Percentiles rank a stretch among this genome's conserved stretches.
Conservation (phyloP, 2,888 invertebrate genomes). For the Rapana venosa region DNA sequence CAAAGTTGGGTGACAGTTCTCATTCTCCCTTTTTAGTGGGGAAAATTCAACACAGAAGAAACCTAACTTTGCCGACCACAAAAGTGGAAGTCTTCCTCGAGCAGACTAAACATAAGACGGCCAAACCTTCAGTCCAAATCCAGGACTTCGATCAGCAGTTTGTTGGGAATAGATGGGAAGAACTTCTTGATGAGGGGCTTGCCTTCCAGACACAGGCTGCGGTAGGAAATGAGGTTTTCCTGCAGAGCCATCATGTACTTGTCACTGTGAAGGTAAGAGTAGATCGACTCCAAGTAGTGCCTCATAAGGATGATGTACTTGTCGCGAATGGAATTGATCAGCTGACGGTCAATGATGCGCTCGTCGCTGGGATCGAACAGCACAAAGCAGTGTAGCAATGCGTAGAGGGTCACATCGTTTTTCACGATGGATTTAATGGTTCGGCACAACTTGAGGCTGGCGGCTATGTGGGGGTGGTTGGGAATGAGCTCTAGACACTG, state of each 20-base stretch:
- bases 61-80: no score
- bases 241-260: conserved; percentile 62
- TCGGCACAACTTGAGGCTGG: conserved; percentile 73
- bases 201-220: conserved; percentile 10
- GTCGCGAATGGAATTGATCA: conserved; percentile 75
- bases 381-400: conserved; percentile 90
- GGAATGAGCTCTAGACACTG: background rate
- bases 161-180: conserved; percentile 88
- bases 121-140: conserved; percentile 82
- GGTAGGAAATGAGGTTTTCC: conserved; percentile 17
- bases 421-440: conserved; percentile 80
- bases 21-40: no score
- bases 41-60: no score
- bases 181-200: conserved; percentile 37
- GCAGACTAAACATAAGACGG: no score
- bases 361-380: conserved; percentile 91
- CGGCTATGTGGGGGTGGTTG: conserved; percentile 79
- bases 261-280: conserved; percentile 67
- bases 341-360: conserved; percentile 80
- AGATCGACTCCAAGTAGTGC: conserved; percentile 76
- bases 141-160: conserved; percentile 93
- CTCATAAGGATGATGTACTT: conserved; percentile 80
- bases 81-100: no score
- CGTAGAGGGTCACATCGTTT: conserved; percentile 91
- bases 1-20: no score